Base-by-base conservation (phyloP, 2,113 vertebrate species). In the Odontophorus gujanensis region DNA sequence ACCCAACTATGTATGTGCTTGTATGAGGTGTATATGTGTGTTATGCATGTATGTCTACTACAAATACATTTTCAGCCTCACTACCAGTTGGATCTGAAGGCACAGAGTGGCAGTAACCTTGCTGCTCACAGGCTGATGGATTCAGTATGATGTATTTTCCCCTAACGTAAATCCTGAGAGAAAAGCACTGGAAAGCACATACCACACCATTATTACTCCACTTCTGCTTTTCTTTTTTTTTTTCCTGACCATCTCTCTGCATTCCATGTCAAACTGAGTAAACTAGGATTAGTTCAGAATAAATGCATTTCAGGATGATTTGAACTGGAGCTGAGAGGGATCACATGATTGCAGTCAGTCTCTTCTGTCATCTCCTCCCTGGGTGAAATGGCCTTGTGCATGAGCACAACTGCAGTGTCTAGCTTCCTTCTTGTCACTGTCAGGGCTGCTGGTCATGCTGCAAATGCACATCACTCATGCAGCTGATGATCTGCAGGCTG, bases 321-420 rank as follows among this genome's bases (percentile, higher is more conserved):
- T 81, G 67, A 95, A 95, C 75, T 75, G 72, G 89, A 93, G 72
- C 75, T 68, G 89, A 95, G 58, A 0, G 2, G 59, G 71, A 76
- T 95, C 84, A 91, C 87, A 87, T 67, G 50, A 57, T 5, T 81
- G 55, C 25, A 92, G 84, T 81, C 93, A 74, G 55, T 76, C 61
- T 71, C 30, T 84, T 91, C 58, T 78, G n/a, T 61, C 73, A 2
- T 74, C 59, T 83, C 13, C n/a, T 91, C 26, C 30, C 36, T 88
- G 57, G 79, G n/a, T 88, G 57, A 93, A 95, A 96, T 90, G 65
- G 57, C 62, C 91, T 81, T 90, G 76, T 94, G 79, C 77, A 8
- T 30, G 58, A 95, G 80, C 57, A 90, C 51, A 88, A 28, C 1
- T 2, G 30, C 17, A 80, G 50, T 42, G 87, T 87, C 89, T 81